Evolutionary conservation across 92 coral and sea anemone genomes (phyloP), one percentile per base, ranked within the genome.

Genomic region (Pocillopora meandrina): DNA sequence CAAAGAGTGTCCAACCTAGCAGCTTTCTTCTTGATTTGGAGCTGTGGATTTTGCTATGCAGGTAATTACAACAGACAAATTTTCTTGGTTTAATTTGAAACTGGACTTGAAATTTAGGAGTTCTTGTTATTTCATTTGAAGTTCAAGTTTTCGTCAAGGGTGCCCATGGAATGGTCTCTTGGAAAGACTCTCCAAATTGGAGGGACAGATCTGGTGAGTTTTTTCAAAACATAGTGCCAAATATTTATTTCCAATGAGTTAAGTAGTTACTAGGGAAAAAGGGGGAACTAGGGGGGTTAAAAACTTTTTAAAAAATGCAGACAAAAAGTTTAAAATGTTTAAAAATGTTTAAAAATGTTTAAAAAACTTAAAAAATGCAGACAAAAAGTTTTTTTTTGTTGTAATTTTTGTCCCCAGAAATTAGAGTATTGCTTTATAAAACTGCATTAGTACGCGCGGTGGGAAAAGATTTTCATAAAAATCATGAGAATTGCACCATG

Each of bases 161-260:
- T 58, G 75, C 84, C 2, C 57, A 82, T 20, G 98, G 98, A 61
- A 87, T 81, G 21, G 82, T 93, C 18, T 71, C 71, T 19, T 94
- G 98, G 98, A 75, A 74, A 61, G 95, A 92, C 65, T 1, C 92
- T 12, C 80, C 92, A 5, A 66, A 36, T 2, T 91, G 95, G 98
- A 85, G 98, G 68, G 98, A 94, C 82, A 89, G 95, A 90, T 94
- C 98, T 75, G 87, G 98, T 90, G 18, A 62, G 81, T 15, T 71
- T 63, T 9, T 18, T 72, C 31, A 31, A 3, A 80, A 8, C 12
- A 19, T 15, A 1, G 20, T 15, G 10, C 55, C 12, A 6, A 23
- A 5, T 20, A 18, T 12, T 23, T 73, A 26, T 26, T 26, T 26
- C 31, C 31, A 26, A 26, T 26, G 31, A 26, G 31, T 26, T 26